Evolutionary conservation across 2,113 vertebrate genomes (phyloP), one percentile per base, ranked within the genome.

Genomic region (Tympanuchus pallidicinctus): DNA sequence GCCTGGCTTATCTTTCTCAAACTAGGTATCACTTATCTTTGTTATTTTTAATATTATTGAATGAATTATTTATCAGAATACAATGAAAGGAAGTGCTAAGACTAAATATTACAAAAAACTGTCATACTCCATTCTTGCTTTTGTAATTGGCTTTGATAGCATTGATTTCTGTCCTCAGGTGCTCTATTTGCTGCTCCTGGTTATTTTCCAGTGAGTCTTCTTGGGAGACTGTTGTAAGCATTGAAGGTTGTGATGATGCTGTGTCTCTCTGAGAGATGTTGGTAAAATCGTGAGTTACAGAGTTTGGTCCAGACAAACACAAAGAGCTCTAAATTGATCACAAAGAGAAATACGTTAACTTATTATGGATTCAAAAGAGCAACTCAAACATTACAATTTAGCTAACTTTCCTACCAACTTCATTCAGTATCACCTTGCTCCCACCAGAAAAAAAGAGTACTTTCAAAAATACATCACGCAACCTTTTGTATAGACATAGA

Each of bases 281-380:
- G 16, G 96, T 94, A 34, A 97, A 94, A 73, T 99, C 98, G 1
- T 98, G 98, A 92, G 91, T 98, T 73, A 97, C 54, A 40, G 98
- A 99, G 96, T 97, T 98, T 40, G 98, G 98, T 81, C 98, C 98
- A 11, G 99, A 99, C 32, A 98, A 92, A 81, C 98, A 98, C 86
- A 98, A 97, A 30, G 98, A 99, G 92, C 98, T 99, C 99, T 99
- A 97, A 40, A 86, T 60, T 32, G 69, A 90, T 11, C 85, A 81
- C 85, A 81, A 36, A 30, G 36, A 82, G 77, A 86, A 93, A 86
- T 6, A 48, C 11, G 52, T 45, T 47, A 87, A 74, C 18, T 70
- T 20, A 52, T 40, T 38, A 81, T 17, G 25, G 43, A 96, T 28
- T 11, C 36, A 76, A 60, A 90, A 60, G 3, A 86, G n/a, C 34